Evolutionary conservation across 2,888 invertebrate species (phyloP).

Genomic region (Ormyrus pomaceus): DNA sequence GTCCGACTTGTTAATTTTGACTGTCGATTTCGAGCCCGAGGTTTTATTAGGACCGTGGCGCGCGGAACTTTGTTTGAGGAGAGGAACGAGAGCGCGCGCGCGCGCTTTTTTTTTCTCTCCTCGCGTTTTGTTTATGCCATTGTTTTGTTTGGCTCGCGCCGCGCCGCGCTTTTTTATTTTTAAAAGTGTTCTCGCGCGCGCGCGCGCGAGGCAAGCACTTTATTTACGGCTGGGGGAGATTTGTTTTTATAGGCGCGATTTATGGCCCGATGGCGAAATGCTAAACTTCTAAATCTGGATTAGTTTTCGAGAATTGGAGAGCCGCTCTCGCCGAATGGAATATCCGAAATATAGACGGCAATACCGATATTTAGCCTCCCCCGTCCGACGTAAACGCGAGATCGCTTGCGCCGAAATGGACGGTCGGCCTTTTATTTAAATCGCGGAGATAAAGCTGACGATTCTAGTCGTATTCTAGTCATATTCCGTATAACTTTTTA

Average conservation of each 20-base stretch:
- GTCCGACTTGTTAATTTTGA: slow-evolving; percentile 46
- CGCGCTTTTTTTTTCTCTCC: neutral
- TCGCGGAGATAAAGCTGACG: no score
- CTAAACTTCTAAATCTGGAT: slow-evolving; percentile 35
- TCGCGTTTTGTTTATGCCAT: neutral
- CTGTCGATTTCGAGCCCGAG: slow-evolving; percentile 17
- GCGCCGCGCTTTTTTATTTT: neutral
- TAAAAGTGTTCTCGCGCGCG: neutral
- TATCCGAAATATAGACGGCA: neutral
- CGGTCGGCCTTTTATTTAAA: no score
- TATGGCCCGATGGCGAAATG: slow-evolving; percentile 14
- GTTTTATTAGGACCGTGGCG: no score
- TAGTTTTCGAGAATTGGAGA: neutral
- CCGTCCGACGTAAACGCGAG: no score
- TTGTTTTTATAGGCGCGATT: slow-evolving; percentile 34
- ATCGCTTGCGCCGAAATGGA: no score
- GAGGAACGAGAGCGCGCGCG: neutral
- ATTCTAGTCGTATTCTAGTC: no score
- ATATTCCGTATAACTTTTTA: no score
- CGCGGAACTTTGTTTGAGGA: slow-evolving; percentile 1
- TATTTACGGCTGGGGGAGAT: slow-evolving; percentile 20
- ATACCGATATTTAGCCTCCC: no score
- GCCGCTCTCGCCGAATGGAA: neutral
- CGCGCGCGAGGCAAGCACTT: neutral
- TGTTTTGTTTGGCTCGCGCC: neutral